Evolutionary conservation across 1,140 invertebrate species (phyloP), one percentile per base, ranked within the genome.

Genomic region (Drosophila murphyi): DNA sequence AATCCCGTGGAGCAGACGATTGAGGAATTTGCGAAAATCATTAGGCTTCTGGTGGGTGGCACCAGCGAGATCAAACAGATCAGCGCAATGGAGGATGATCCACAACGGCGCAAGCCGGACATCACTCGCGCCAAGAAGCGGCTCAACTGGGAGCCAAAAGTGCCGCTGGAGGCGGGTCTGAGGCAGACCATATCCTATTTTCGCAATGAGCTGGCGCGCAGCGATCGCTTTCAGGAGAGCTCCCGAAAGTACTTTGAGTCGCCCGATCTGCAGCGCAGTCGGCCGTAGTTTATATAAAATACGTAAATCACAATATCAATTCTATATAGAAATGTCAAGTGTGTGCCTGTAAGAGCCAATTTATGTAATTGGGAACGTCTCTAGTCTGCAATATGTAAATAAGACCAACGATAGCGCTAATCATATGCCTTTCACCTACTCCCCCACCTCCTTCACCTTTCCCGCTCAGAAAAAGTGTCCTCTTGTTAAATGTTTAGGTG

Each of bases 1-100:
- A 99, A 99, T 94, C 99, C 99, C 2, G 97, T 98, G 35, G 99
- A 99, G 93, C 97, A 99, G 92, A 97, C 97, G 1, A 99, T 99
- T 80, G 95, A 96, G 94, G 97, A 99, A 92, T 99, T 99, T 94
- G 98, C 99, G 0, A 92, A 95, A 45, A 97, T 98, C 75, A 99
- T 99, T 69, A 96, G 96, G 90, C 94, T 97, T 75, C 93, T 97
- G 87, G 96, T 97, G 80, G 97, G 97, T 4, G 97, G 97, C 12
- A 94, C 95, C 3, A 98, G 97, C 93, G 95, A 96, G 83, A 96
- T 99, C 63, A 94, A 96, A 4, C 95, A 97, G 83, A 94, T 96
- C 55, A 95, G 96, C 35, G 96, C 96, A 6, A 96, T 99, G 10
- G 96, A 98, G 91, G 99, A 99, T 93, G 99, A 99, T 94, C 99